Evolutionary conservation across 1,140 invertebrate species (phyloP), one percentile per base, ranked within the genome.

Genomic region (Dryas iulia): DNA sequence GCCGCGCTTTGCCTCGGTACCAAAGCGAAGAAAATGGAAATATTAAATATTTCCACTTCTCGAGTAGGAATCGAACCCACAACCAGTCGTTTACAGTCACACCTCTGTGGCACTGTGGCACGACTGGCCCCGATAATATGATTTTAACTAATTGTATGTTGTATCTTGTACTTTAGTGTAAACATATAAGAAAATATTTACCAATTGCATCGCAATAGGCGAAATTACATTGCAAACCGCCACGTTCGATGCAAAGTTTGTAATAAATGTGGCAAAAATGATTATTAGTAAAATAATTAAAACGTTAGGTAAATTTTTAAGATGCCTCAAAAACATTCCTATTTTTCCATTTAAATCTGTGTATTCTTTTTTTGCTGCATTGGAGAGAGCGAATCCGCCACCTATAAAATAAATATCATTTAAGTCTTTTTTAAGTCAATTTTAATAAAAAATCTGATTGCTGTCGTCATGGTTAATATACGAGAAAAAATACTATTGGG

Each of bases 301-400:
- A 12, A 90, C 66, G 18, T 93, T 92, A 0, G 94, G 94, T 1
- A 95, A 78, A 7, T 72, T 64, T 31, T 91, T 82, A 1, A 95
- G 81, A 0, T 89, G 90, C 61, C 81, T 87, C 8, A 96, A 78
- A n/a, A 94, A 90, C 1, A 93, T 82, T 0, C 96, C 97, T 59
- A 98, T 93, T 84, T 95, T 93, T 5, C 85, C 87, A 12, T 97
- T 97, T 69, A 98, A 93, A 21, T 95, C 95, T 0, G 96, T 96
- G 95, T 92, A 1, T 18, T 70, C 68, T 31, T 90, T 71, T 87
- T 79, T 95, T 93, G 79, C 96, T 94, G 66, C 95, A 95, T 69
- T 95, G 0, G 97, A 97, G 21, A 98, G 91, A 0, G 97, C 97
- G 82, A 98, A 98, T 1, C 97, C 97, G 69, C 96, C 97, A 53